phyloP scores from a whole-genome alignment of 2,888 invertebrate genomes.

The Habrosyne pyritoides region DNA sequence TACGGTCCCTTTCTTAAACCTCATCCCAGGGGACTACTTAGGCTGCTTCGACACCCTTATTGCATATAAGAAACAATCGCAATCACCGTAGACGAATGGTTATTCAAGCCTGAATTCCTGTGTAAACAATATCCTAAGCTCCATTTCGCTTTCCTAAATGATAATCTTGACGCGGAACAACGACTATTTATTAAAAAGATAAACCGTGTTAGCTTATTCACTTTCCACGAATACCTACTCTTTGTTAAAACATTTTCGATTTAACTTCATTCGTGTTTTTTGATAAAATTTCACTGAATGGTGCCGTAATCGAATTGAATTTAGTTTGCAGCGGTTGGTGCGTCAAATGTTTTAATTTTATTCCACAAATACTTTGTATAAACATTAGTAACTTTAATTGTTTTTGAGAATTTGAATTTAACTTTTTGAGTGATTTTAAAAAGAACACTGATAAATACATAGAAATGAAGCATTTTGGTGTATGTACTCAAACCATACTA shows the following conservation, averaged over 20 bases:
- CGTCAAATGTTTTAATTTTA: background rate
- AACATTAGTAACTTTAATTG: too few relatives aligned
- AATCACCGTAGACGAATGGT: conserved; percentile 18
- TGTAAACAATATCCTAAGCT: conserved; percentile 2
- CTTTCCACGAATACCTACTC: background rate
- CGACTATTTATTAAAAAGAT: background rate
- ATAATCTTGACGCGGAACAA: background rate
- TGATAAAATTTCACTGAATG: background rate
- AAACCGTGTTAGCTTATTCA: background rate
- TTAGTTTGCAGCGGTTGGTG: too few relatives aligned
- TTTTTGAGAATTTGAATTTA: too few relatives aligned
- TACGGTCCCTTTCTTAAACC: conserved; percentile 41
- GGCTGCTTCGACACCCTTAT: conserved; percentile 19
- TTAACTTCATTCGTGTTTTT: background rate
- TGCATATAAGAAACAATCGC: conserved; percentile 38
- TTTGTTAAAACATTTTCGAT: background rate
- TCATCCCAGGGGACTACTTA: conserved; percentile 18
- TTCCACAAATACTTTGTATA: too few relatives aligned
- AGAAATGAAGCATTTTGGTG: too few relatives aligned
- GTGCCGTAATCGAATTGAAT: background rate
- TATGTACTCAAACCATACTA: too few relatives aligned
- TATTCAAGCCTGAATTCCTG: conserved; percentile 17
- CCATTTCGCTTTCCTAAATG: conserved; percentile 2
- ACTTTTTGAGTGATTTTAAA: too few relatives aligned
- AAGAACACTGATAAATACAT: too few relatives aligned